These are phyloP conservation scores for Stramonita haemastoma DNA, from an alignment of 2,888 invertebrate species.

Conservation along the genomic window DNA sequence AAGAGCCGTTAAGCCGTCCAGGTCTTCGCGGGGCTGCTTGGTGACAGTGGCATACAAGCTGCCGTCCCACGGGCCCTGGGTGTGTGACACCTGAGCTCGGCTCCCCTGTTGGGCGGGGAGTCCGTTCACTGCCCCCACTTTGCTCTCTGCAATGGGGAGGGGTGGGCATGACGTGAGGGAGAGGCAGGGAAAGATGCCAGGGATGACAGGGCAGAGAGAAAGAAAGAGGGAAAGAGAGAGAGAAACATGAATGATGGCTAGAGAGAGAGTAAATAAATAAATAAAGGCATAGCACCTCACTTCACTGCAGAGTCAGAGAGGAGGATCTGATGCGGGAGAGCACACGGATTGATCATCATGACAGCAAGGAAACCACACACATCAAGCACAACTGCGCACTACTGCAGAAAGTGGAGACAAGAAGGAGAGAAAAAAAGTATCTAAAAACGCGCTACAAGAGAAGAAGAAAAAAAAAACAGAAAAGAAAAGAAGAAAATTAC, in stretches of 20 bases:
- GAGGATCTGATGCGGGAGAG: too few relatives aligned
- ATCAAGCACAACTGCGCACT: background rate
- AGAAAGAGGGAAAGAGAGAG: background rate
- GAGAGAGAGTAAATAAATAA: background rate
- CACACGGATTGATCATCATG: too few relatives aligned
- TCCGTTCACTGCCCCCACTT: constrained; percentile 57
- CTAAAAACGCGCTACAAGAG: background rate
- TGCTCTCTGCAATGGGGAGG: constrained; percentile 53
- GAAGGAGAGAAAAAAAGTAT: background rate
- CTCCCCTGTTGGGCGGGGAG: constrained; percentile 48
- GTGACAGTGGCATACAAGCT: constrained; percentile 87
- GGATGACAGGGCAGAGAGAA: background rate
- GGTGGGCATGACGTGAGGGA: background rate
- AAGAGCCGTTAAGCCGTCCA: constrained; percentile 46
- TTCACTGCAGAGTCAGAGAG: too few relatives aligned
- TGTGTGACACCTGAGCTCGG: constrained; percentile 46
- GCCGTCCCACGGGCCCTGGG: constrained; percentile 84
- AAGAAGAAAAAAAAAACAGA: background rate
- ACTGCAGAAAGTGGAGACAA: background rate
- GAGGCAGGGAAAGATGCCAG: background rate
- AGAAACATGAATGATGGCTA: background rate
- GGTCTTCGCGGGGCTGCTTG: constrained; percentile 71
- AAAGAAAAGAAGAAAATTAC: too few relatives aligned
- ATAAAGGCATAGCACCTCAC: too few relatives aligned
- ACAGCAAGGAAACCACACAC: background rate